A percentile compares a stretch with the other conserved stretches of the same genome.
These are phyloP conservation scores for Grammomys surdaster DNA, from an alignment of 2,113 vertebrate species.

Conservation along the genomic window DNA sequence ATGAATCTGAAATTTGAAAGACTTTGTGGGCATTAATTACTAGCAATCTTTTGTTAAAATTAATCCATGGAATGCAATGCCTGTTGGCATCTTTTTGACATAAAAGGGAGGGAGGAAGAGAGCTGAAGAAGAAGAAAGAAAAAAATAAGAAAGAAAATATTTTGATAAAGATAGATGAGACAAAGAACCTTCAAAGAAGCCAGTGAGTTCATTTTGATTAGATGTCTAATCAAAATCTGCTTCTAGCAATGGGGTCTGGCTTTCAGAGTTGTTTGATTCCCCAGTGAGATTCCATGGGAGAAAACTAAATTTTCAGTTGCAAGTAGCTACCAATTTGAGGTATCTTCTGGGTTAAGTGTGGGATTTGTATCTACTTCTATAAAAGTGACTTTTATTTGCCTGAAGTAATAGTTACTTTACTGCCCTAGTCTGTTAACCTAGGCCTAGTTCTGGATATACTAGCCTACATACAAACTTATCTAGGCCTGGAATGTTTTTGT, in stretches of 20 bases:
- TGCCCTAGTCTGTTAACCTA: too few relatives aligned
- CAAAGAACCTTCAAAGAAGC: not conserved
- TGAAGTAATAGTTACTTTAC: too few relatives aligned
- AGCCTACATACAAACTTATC: too few relatives aligned
- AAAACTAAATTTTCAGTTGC: not conserved
- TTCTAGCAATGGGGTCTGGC: not conserved
- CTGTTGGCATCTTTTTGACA: not conserved
- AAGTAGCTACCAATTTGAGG: not conserved
- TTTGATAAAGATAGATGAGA: not conserved
- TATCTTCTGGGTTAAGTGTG: not conserved
- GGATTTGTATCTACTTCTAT: too few relatives aligned
- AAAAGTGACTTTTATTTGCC: too few relatives aligned
- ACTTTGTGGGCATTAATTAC: not conserved
- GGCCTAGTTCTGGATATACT: too few relatives aligned
- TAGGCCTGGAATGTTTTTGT: too few relatives aligned
- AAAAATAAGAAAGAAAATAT: not conserved
- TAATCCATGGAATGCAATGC: not conserved
- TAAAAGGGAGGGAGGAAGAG: not conserved
- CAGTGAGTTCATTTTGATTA: not conserved
- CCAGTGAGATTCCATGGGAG: not conserved
- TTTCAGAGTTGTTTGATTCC: not conserved
- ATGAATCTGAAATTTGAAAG: not conserved
- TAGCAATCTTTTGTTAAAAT: constrained; percentile 40
- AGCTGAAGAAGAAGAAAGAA: too few relatives aligned
- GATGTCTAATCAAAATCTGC: not conserved